Evolutionary conservation across 1,140 invertebrate genomes (phyloP), one percentile per base, ranked within the genome.

Genomic region (Oryctes rhinoceros): DNA sequence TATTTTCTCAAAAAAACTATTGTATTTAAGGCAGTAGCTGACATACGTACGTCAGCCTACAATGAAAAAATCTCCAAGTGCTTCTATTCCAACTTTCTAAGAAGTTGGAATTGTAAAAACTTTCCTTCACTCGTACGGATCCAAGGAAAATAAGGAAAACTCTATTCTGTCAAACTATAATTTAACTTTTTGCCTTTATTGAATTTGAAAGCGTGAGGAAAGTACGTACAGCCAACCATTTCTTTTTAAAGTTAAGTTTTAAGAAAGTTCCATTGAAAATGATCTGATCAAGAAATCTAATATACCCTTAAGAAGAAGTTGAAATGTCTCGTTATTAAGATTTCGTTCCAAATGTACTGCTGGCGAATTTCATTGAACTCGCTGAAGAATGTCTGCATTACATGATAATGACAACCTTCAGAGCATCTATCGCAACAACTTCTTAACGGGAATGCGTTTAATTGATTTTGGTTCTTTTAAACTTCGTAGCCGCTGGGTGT

Each of bases 151-250:
- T 71, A 71, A 30, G 35, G 3, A 71, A 13, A 71, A 35, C 37
- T 37, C 30, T 35, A 13, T 24, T 24, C 24, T 37, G 9, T 9
- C 35, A 24, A 71, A 71, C 65, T 71, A 71, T 71, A 71, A 71
- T 71, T 24, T 71, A 71, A 71, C 65, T 71, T 71, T 71, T 71
- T 71, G 65, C 35, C 24, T 24, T 71, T 71, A 71, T 71, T 71
- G 65, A 71, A 71, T 71, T 71, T 71, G 13, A 71, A 35, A 6
- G 20, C 35, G 30, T 37, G 7, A 71, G 18, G 65, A 35, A 35
- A 9, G 24, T 30, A 30, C 24, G 24, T 30, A 71, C 10, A 71
- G 4, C 35, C 65, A 37, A 37, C 4, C 65, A 24, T 20, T 71
- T 59, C 53, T n/a, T 18, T 15, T 15, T 59, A 59, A 59, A 59